A percentile compares a stretch with the other conserved stretches of the same genome.
These are phyloP conservation scores for Muricea muricata DNA, from an alignment of 92 coral and sea anemone genomes.

Conservation along the genomic window DNA sequence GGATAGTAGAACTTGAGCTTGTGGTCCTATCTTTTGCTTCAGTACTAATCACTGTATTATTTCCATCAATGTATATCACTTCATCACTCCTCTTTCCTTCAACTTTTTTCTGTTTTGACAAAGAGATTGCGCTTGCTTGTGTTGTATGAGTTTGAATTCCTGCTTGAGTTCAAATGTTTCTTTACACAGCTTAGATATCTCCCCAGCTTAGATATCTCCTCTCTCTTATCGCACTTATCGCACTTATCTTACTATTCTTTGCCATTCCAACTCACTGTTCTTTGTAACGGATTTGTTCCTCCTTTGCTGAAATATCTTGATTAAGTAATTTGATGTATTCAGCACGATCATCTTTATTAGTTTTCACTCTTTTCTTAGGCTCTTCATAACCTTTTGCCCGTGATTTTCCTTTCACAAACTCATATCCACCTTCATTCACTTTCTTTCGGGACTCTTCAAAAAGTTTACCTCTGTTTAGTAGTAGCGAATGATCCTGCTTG, in stretches of 20 bases:
- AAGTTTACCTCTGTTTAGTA: slow-evolving; percentile 46
- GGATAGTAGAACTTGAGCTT: slow-evolving; percentile 27
- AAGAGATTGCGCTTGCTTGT: slow-evolving; percentile 40
- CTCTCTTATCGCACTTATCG: slow-evolving; percentile 37
- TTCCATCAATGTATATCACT: slow-evolving; percentile 14
- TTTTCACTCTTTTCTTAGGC: slow-evolving; percentile 51
- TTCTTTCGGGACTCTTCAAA: slow-evolving; percentile 50
- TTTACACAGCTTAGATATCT: too few relatives aligned
- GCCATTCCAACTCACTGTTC: slow-evolving; percentile 56
- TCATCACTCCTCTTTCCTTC: slow-evolving; percentile 5
- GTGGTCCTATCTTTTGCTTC: background rate
- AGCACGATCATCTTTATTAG: slow-evolving; percentile 57
- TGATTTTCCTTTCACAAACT: slow-evolving; percentile 57
- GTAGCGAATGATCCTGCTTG: slow-evolving; percentile 12
- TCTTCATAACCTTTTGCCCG: slow-evolving; percentile 45
- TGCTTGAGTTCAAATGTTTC: slow-evolving; percentile 57
- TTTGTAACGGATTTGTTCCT: slow-evolving; percentile 57
- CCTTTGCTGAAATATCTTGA: slow-evolving; percentile 46
- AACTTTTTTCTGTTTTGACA: slow-evolving; percentile 22
- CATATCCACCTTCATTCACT: slow-evolving; percentile 43
- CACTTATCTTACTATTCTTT: slow-evolving; percentile 57
- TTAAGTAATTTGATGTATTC: slow-evolving; percentile 52
- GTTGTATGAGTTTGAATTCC: slow-evolving; percentile 46
- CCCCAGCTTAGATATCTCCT: slow-evolving; percentile 5
- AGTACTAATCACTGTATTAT: background rate